Conservation (phyloP, 1,140 invertebrate genomes). For the Zaprionus tsacasi region DNA sequence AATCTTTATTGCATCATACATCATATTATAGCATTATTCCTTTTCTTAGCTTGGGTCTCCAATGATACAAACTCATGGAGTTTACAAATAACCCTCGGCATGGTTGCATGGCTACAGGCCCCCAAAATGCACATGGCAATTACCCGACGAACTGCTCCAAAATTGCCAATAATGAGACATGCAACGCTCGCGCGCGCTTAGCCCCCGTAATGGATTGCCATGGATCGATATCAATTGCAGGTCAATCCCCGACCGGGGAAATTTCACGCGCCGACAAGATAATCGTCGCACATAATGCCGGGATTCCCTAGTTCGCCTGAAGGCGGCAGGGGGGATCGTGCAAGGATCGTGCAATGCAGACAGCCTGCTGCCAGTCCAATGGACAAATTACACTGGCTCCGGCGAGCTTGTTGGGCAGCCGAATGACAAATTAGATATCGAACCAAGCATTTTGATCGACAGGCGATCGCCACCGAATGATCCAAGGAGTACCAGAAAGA, state of each 20-base stretch:
- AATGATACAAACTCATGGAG: not conserved
- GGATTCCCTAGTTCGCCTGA: slow-evolving; percentile 81
- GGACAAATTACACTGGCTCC: slow-evolving; percentile 45
- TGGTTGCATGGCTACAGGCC: not conserved
- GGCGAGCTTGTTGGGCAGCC: slow-evolving; percentile 38
- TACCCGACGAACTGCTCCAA: slow-evolving; percentile 70
- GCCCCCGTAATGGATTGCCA: slow-evolving; percentile 82
- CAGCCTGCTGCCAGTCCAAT: slow-evolving; percentile 66
- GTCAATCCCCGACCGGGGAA: slow-evolving; percentile 68
- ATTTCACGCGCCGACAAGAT: slow-evolving; percentile 82
- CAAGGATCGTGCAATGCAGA: slow-evolving; percentile 75
- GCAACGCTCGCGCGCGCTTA: slow-evolving; percentile 81
- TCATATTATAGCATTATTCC: not conserved
- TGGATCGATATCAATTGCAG: slow-evolving; percentile 83
- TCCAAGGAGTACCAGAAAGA: not conserved
- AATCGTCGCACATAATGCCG: slow-evolving; percentile 70
- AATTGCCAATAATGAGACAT: slow-evolving; percentile 84
- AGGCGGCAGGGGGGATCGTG: slow-evolving; percentile 8
- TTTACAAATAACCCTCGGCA: slow-evolving; percentile 48
- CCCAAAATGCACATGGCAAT: slow-evolving; percentile 51
- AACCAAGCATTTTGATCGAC: slow-evolving; percentile 82
- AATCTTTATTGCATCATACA: not conserved
- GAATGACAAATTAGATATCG: slow-evolving; percentile 84
- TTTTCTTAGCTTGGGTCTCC: not conserved
- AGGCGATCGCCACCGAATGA: slow-evolving; percentile 72